phyloP scores from a whole-genome alignment of 37 sponge, comb jelly and placozoan species.

The Cladorhizidae sp. region DNA sequence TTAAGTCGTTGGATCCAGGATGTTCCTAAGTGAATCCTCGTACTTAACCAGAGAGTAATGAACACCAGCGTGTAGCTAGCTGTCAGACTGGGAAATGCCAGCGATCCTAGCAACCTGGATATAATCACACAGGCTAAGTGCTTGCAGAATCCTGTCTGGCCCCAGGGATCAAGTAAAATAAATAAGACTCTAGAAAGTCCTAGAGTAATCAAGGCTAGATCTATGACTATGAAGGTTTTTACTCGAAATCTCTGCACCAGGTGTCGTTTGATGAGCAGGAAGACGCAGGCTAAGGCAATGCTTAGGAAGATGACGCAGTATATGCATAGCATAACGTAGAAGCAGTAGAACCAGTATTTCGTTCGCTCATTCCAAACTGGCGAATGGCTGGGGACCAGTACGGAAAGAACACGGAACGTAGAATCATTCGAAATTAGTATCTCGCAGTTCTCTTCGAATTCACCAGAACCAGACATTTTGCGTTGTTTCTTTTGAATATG shows the following conservation, averaged over 20 bases:
- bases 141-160: conserved; percentile 19
- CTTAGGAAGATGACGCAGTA: conserved; percentile 30
- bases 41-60: conserved; percentile 60
- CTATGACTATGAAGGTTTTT: conserved; percentile 54
- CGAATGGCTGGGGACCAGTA: not conserved
- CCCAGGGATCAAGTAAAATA: conserved; percentile 40
- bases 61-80: conserved; percentile 73
- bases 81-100: conserved; percentile 70
- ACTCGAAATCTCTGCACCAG: conserved; percentile 33
- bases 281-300: conserved; percentile 11
- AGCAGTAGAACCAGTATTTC: conserved; percentile 20
- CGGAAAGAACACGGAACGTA: not conserved
- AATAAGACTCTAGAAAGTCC: conserved; percentile 50
- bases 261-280: conserved; percentile 40
- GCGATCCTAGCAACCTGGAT: conserved; percentile 24
- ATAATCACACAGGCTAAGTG: conserved; percentile 23
- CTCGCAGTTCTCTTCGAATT: not conserved
- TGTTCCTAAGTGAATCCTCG: conserved; percentile 40
- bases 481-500: not conserved
- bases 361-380: conserved; percentile 15
- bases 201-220: conserved; percentile 31
- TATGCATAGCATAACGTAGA: conserved; percentile 24
- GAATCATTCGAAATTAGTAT: not conserved
- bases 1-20: conserved; percentile 33
- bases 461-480: not conserved